phyloP scores from a whole-genome alignment of 2,888 invertebrate genomes.

The Catocala sponsa region DNA sequence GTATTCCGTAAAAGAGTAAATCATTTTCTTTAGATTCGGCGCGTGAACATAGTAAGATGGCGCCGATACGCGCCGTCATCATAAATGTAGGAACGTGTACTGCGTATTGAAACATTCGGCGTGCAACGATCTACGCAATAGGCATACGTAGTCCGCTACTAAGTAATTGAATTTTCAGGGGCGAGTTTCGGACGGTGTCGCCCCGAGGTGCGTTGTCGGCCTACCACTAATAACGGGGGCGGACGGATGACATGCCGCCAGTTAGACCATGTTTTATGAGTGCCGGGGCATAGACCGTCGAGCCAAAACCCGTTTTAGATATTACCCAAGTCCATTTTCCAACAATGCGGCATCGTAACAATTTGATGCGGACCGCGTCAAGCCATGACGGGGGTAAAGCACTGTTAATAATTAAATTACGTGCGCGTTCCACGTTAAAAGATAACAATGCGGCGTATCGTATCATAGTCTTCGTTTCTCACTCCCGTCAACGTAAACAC shows the following conservation, averaged over 20 bases:
- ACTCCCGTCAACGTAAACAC: slow-evolving; percentile 29
- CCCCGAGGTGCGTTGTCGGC: slow-evolving; percentile 53
- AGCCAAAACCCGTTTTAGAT: slow-evolving; percentile 51
- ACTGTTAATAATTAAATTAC: slow-evolving; percentile 72
- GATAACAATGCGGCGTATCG: slow-evolving; percentile 57
- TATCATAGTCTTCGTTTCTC: slow-evolving; percentile 48
- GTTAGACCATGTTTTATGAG: slow-evolving; percentile 69
- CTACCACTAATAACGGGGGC: slow-evolving; percentile 65
- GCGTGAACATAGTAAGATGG: slow-evolving; percentile 30
- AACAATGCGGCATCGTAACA: slow-evolving; percentile 55
- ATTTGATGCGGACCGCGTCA: slow-evolving; percentile 54
- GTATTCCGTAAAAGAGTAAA: slow-evolving; percentile 22
- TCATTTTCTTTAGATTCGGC: slow-evolving; percentile 17
- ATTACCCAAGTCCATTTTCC: slow-evolving; percentile 60
- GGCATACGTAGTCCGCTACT: slow-evolving; percentile 68
- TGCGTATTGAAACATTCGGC: slow-evolving; percentile 63
- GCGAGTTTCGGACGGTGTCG: slow-evolving; percentile 61
- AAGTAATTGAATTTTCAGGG: slow-evolving; percentile 82
- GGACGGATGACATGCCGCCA: slow-evolving; percentile 66
- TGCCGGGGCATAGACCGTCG: slow-evolving; percentile 49
- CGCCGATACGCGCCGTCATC: slow-evolving; percentile 32
- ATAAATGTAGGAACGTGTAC: slow-evolving; percentile 56
- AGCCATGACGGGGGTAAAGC: slow-evolving; percentile 59
- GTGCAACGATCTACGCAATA: slow-evolving; percentile 64
- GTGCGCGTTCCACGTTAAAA: slow-evolving; percentile 50